phyloP scores from a whole-genome alignment of 1,140 invertebrate species.

The Paralvinella palmiformis region DNA sequence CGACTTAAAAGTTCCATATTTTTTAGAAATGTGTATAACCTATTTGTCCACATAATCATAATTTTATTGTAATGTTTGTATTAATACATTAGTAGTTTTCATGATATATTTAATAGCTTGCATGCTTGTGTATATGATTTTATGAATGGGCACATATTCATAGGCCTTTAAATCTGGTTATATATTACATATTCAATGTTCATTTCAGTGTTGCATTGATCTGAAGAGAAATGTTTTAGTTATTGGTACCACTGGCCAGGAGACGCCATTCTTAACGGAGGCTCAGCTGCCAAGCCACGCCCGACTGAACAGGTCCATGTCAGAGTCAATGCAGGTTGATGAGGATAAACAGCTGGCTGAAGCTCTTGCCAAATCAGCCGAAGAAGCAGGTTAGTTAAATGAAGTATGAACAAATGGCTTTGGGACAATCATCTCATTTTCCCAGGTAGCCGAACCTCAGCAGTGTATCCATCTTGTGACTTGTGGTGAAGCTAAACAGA shows the following conservation, averaged over 20 bases:
- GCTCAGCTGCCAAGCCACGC: conserved; percentile 64
- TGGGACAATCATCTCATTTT: conserved; percentile 1
- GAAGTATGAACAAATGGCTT: too few species aligned
- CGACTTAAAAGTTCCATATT: too few species aligned
- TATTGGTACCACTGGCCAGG: conserved; percentile 92
- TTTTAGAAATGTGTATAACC: too few species aligned
- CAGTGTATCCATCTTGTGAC: too few species aligned
- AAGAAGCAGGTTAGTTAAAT: conserved; percentile 27
- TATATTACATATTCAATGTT: neutral
- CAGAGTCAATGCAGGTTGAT: conserved; percentile 43
- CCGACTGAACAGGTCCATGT: conserved; percentile 27
- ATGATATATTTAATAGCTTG: conserved; percentile 9
- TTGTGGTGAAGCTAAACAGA: too few species aligned
- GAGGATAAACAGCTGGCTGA: conserved; percentile 62
- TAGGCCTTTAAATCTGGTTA: neutral
- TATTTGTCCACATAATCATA: too few species aligned
- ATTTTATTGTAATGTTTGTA: too few species aligned
- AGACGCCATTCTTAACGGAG: conserved; percentile 84
- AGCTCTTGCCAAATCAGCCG: conserved; percentile 51
- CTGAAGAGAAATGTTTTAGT: conserved; percentile 79
- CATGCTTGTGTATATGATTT: conserved; percentile 14
- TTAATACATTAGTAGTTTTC: neutral
- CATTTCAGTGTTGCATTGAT: conserved; percentile 79
- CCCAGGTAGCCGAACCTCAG: too few species aligned
- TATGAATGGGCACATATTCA: conserved; percentile 16